phyloP scores from a whole-genome alignment of 2,888 invertebrate species.

The Eupithecia inturbata region DNA sequence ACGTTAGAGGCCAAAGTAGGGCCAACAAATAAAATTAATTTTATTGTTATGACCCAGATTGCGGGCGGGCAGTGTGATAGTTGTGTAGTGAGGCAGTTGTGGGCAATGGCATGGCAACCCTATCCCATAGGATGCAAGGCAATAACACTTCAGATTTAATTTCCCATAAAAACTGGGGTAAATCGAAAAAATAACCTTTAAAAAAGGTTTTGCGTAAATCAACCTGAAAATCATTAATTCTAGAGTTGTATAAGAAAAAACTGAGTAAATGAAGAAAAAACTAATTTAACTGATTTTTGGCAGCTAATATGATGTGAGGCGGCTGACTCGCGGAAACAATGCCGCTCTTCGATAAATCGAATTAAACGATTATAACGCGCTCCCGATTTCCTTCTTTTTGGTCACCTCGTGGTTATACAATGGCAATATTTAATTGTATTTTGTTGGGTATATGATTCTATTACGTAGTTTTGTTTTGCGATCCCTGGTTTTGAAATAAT shows the following conservation, averaged over 20 bases:
- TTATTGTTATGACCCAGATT: conserved; percentile 13
- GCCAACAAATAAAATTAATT: conserved; percentile 8
- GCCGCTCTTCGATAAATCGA: conserved; percentile 49
- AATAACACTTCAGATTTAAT: conserved; percentile 58
- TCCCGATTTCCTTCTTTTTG: conserved; percentile 35
- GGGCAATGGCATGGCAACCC: conserved; percentile 45
- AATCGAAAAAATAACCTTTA: background rate
- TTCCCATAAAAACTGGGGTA: conserved; percentile 45
- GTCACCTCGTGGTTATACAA: conserved; percentile 40
- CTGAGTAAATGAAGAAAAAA: no score
- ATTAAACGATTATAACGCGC: conserved; percentile 52
- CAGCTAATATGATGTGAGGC: conserved; percentile 1
- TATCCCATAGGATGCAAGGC: conserved; percentile 54
- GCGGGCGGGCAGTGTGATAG: conserved; percentile 9
- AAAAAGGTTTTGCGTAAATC: background rate
- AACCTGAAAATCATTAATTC: background rate
- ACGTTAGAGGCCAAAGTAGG: background rate
- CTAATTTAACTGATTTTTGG: background rate
- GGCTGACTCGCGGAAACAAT: conserved; percentile 42
- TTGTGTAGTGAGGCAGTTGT: conserved; percentile 40
- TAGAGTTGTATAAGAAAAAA: background rate
- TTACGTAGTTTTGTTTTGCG: conserved; percentile 10
- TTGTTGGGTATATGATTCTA: conserved; percentile 16
- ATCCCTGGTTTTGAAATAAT: conserved; percentile 12
- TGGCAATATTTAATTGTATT: conserved; percentile 26